Evolutionary conservation across 2,797 vertebrate genomes (phyloP).

Genomic region (Enteromius mattozi): DNA sequence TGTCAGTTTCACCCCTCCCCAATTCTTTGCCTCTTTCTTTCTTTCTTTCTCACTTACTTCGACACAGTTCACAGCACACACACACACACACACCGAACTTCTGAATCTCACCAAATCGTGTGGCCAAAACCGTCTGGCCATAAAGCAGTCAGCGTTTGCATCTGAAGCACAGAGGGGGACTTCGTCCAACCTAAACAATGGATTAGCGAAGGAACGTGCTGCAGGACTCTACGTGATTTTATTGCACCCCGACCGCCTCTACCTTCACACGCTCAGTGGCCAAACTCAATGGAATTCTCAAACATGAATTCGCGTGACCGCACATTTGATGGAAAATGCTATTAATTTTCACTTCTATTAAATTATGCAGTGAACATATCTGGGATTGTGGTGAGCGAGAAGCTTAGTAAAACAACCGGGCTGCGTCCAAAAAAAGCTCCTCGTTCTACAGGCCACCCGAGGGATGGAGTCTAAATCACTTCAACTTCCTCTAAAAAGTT

Average conservation of each 20-base stretch:
- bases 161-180: conserved; percentile 53
- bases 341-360: conserved; percentile 52
- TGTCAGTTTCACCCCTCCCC: conserved; percentile 59
- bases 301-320: conserved; percentile 30
- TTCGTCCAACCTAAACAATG: conserved; percentile 59
- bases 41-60: conserved; percentile 19
- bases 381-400: conserved; percentile 34
- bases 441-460: conserved; percentile 57
- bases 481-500: conserved; percentile 69
- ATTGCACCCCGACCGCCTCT: conserved; percentile 22
- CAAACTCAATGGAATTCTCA: conserved; percentile 24
- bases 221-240: conserved; percentile 38
- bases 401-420: conserved; percentile 53
- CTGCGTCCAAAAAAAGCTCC: conserved; percentile 50
- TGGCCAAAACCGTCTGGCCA: conserved; percentile 38
- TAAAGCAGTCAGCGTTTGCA: conserved; percentile 54
- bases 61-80: conserved; percentile 14
- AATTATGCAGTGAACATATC: conserved; percentile 48
- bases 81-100: conserved; percentile 37
- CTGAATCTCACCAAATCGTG: conserved; percentile 48
- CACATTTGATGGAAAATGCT: conserved; percentile 42
- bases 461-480: conserved; percentile 72
- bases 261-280: conserved; percentile 48
- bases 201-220: conserved; percentile 58
- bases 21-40: conserved; percentile 8